These are phyloP conservation scores for Umimayanthus kanabou DNA, from an alignment of 92 coral and sea anemone genomes.

Conservation along the genomic window DNA sequence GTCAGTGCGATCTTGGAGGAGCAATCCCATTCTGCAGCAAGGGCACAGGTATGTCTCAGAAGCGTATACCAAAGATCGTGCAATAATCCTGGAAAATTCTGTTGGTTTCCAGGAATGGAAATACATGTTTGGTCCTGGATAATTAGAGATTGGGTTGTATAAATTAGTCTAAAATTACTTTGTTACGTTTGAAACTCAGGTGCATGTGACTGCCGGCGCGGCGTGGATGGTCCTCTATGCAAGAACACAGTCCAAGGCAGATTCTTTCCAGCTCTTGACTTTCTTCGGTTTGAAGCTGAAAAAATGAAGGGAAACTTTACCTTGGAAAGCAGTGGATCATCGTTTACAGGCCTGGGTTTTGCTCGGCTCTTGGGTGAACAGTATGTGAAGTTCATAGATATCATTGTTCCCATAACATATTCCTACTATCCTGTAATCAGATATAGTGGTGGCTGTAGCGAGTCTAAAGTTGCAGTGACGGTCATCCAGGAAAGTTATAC, in stretches of 20 bases:
- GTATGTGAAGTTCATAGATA: slow-evolving; percentile 38
- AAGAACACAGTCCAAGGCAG: slow-evolving; percentile 49
- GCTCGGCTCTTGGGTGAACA: slow-evolving; percentile 50
- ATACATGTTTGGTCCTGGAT: no score
- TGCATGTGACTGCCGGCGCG: slow-evolving; percentile 72
- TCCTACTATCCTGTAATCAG: slow-evolving; percentile 61
- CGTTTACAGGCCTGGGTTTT: slow-evolving; percentile 76
- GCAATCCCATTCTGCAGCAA: slow-evolving; percentile 75
- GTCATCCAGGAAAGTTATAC: background rate
- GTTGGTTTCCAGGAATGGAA: no score
- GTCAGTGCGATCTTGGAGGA: slow-evolving; percentile 92
- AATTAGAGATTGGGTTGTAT: no score
- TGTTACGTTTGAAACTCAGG: slow-evolving; percentile 50
- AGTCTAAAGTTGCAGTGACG: slow-evolving; percentile 8
- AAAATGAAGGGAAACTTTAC: slow-evolving; percentile 48
- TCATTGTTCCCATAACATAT: slow-evolving; percentile 39
- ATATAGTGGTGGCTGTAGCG: slow-evolving; percentile 55
- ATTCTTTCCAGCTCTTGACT: slow-evolving; percentile 76
- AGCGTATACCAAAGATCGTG: background rate
- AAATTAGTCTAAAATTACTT: background rate
- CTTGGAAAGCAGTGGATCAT: slow-evolving; percentile 39
- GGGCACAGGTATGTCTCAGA: slow-evolving; percentile 59
- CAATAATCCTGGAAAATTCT: background rate
- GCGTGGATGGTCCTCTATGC: slow-evolving; percentile 73
- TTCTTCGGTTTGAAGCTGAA: slow-evolving; percentile 75